Percentiles rank a stretch among this genome's conserved stretches.
phyloP scores from a whole-genome alignment of 2,888 invertebrate genomes.

The Eupithecia exiguata region DNA sequence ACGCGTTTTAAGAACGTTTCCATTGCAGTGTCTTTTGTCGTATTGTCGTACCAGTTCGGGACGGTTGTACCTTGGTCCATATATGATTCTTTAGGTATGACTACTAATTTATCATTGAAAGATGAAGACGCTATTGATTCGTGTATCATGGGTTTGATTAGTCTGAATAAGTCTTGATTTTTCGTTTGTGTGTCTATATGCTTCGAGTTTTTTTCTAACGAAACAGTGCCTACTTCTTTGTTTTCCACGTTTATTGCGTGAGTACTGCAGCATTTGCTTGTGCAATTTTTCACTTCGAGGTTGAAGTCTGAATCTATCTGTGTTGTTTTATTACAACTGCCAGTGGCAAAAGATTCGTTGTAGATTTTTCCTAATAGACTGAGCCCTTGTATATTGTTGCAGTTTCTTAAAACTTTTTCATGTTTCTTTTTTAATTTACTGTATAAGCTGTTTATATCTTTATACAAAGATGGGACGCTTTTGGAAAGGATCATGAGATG shows the following conservation, averaged over 20 bases:
- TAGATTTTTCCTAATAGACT: slow-evolving; percentile 69
- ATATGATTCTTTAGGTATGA: slow-evolving; percentile 36
- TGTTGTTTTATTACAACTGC: slow-evolving; percentile 50
- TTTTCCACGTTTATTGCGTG: slow-evolving; percentile 27
- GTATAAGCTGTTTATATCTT: slow-evolving; percentile 66
- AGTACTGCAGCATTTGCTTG: slow-evolving; percentile 25
- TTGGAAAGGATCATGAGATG: slow-evolving; percentile 66
- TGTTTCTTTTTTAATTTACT: slow-evolving; percentile 63
- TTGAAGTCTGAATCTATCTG: slow-evolving; percentile 41
- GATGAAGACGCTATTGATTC: slow-evolving; percentile 25
- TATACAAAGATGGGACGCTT: slow-evolving; percentile 59
- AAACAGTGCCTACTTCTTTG: slow-evolving; percentile 26
- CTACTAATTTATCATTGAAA: slow-evolving; percentile 28
- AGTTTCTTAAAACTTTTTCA: slow-evolving; percentile 54
- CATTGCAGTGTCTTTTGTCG: slow-evolving; percentile 55
- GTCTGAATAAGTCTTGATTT: slow-evolving; percentile 13
- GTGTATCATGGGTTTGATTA: slow-evolving; percentile 29
- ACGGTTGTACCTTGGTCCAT: slow-evolving; percentile 52
- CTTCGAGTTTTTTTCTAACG: not conserved
- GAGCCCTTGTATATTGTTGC: slow-evolving; percentile 55
- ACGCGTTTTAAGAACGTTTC: slow-evolving; percentile 3
- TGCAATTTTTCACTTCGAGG: slow-evolving; percentile 31
- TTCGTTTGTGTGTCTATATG: slow-evolving; percentile 17
- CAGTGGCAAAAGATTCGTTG: slow-evolving; percentile 45
- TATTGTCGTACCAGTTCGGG: slow-evolving; percentile 50